Evolutionary conservation across 2,797 vertebrate genomes (phyloP).

Genomic region (Leptodactylus fallax): DNA sequence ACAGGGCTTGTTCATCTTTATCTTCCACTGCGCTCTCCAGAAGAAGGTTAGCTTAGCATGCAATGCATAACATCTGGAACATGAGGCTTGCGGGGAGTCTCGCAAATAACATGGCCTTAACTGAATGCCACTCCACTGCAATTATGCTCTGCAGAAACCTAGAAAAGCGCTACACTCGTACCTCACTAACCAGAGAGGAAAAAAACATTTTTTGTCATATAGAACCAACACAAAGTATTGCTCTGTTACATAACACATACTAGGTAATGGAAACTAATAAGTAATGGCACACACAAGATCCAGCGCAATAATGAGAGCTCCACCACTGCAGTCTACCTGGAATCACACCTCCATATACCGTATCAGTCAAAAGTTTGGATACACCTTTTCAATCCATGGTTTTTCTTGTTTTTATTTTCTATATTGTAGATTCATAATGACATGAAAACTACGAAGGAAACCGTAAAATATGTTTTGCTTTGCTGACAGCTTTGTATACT

Average conservation of each 20-base stretch:
- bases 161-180: conserved; percentile 12
- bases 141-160: conserved; percentile 43
- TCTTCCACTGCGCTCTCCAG: conserved; percentile 95
- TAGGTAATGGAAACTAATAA: background rate
- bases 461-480: no score
- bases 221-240: background rate
- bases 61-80: conserved; percentile 1
- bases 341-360: no score
- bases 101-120: conserved; percentile 40
- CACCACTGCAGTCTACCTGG: background rate
- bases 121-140: conserved; percentile 38
- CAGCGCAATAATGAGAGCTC: background rate
- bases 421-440: no score
- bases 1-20: conserved; percentile 95
- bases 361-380: no score
- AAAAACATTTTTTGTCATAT: no score
- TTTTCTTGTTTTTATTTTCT: no score
- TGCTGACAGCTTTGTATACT: no score
- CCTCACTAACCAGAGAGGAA: no score
- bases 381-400: no score
- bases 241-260: background rate
- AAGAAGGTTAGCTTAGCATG: conserved; percentile 85
- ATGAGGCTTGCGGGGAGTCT: conserved; percentile 5
- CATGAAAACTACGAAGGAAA: no score
- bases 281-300: background rate